Percentiles rank a stretch among this genome's conserved stretches.
These are phyloP conservation scores for Desmophyllum pertusum DNA, from an alignment of 92 coral and sea anemone species.

Conservation along the genomic window DNA sequence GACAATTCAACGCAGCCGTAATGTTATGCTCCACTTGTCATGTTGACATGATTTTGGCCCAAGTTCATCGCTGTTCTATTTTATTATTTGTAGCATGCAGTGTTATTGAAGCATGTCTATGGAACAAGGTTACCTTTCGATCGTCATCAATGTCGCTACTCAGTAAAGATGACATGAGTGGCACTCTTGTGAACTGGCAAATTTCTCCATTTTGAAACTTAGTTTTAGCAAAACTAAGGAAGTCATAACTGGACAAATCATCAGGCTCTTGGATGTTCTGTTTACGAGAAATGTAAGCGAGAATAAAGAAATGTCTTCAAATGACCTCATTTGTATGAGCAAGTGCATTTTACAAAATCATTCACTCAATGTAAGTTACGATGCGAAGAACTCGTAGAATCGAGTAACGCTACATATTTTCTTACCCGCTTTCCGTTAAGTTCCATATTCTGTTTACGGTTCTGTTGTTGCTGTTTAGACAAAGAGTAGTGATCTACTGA, in stretches of 20 bases:
- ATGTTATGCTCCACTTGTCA: not conserved
- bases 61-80: not conserved
- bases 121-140: not conserved
- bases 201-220: conserved; percentile 43
- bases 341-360: not conserved
- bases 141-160: conserved; percentile 4
- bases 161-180: conserved; percentile 24
- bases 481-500: not conserved
- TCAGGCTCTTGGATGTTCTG: conserved; percentile 25
- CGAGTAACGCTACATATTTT: not conserved
- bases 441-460: not conserved
- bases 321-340: not conserved
- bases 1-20: no score
- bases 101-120: not conserved
- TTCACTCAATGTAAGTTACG: not conserved
- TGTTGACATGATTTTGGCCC: not conserved
- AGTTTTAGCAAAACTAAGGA: conserved; percentile 39
- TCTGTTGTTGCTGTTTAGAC: not conserved
- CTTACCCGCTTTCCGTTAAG: not conserved
- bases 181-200: conserved; percentile 33
- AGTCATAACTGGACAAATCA: conserved; percentile 52
- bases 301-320: not conserved
- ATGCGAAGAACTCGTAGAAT: not conserved
- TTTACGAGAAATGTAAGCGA: not conserved
- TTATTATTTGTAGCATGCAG: not conserved